Conservation (phyloP, 2,113 vertebrate species). For the Platichthys flesus region DNA sequence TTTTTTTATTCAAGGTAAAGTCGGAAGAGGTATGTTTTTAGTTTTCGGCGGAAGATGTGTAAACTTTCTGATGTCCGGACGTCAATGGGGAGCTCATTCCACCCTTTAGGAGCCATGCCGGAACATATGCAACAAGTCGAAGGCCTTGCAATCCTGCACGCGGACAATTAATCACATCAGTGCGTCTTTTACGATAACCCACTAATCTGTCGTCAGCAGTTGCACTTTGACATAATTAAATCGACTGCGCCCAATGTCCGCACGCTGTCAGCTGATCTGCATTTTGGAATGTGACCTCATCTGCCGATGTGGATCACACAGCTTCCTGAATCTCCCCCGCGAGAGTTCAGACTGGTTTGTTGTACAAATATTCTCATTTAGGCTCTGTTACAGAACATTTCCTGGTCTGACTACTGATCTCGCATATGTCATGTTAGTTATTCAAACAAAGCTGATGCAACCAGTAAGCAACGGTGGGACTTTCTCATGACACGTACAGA, state of each 20-base stretch:
- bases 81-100: no score
- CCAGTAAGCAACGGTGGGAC: conserved; percentile 16
- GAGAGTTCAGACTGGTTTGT: conserved; percentile 11
- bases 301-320: background rate
- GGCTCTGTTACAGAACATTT: conserved; percentile 14
- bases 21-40: no score
- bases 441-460: conserved; percentile 40
- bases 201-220: conserved; percentile 33
- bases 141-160: conserved; percentile 8
- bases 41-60: no score
- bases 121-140: conserved; percentile 1
- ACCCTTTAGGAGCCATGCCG: no score
- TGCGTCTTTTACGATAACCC: conserved; percentile 9
- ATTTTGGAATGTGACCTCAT: background rate
- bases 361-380: conserved; percentile 29
- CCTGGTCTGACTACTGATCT: conserved; percentile 22
- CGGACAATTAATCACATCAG: conserved; percentile 24
- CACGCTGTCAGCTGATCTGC: conserved; percentile 3
- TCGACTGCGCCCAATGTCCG: background rate
- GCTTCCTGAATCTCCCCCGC: background rate
- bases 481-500: background rate
- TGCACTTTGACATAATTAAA: background rate
- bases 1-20: no score
- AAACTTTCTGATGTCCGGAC: no score
- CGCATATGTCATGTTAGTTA: conserved; percentile 11